These are phyloP conservation scores for Melierax canorus DNA, from an alignment of 2,113 vertebrate species.

Conservation along the genomic window DNA sequence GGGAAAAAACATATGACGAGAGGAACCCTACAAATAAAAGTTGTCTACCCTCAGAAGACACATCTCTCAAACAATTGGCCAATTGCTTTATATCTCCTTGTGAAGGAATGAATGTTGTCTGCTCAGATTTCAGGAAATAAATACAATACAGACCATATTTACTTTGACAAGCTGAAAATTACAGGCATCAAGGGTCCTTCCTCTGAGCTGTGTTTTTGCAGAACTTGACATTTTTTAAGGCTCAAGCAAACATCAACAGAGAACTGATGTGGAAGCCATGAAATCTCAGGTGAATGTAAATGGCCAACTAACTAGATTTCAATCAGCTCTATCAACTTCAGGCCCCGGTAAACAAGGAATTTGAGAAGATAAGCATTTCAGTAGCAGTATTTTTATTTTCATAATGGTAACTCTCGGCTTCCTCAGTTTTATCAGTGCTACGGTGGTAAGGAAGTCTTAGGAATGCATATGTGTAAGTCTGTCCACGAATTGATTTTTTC, in stretches of 20 bases:
- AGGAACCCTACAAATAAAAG: neutral
- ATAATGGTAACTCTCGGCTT: neutral
- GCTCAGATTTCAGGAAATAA: conserved; percentile 26
- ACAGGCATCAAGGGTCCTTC: neutral
- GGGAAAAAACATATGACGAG: neutral
- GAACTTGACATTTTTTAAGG: conserved; percentile 21
- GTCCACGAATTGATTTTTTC: neutral
- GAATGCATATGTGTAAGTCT: neutral
- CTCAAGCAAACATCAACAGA: neutral
- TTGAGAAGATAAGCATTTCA: neutral
- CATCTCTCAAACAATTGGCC: neutral
- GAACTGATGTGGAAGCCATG: neutral
- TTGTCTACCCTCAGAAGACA: neutral
- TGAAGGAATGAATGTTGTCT: neutral
- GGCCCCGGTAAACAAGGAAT: neutral
- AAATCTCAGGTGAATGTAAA: conserved; percentile 20
- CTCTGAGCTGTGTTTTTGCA: neutral
- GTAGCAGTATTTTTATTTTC: neutral
- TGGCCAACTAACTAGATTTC: neutral
- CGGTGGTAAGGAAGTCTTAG: neutral
- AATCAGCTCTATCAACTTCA: neutral
- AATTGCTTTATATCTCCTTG: neutral
- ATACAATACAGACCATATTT: conserved; percentile 12
- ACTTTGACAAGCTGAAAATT: conserved; percentile 46
- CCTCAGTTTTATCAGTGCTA: neutral